phyloP scores from a whole-genome alignment of 2,113 vertebrate species.

The Dromaius novaehollandiae region DNA sequence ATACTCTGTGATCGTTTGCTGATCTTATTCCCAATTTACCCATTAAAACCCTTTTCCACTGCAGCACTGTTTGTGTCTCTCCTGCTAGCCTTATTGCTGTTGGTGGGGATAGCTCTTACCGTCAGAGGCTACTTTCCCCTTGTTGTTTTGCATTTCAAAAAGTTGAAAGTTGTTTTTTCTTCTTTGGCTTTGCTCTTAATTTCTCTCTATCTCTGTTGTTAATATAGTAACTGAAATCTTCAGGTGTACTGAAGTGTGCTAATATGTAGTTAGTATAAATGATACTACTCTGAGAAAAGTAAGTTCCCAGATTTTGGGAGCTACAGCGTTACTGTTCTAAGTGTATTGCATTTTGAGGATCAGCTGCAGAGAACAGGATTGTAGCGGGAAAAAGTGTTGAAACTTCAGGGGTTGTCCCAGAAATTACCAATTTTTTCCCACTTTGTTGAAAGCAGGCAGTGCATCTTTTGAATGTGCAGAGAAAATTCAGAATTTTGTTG shows the following conservation, averaged over 20 bases:
- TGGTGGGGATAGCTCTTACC: background rate
- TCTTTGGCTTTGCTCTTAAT: background rate
- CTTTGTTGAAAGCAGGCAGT: background rate
- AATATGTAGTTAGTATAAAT: background rate
- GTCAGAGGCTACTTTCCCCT: background rate
- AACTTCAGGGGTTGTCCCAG: background rate
- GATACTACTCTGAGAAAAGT: background rate
- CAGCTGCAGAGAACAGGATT: background rate
- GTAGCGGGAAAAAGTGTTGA: background rate
- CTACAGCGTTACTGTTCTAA: background rate
- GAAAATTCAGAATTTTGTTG: background rate
- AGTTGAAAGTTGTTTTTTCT: background rate
- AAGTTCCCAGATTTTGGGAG: background rate
- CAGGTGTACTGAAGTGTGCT: background rate
- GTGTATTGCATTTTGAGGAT: background rate
- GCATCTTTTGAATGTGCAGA: background rate
- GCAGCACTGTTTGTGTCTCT: background rate
- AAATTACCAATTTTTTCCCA: accelerated
- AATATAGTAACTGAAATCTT: background rate
- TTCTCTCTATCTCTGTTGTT: background rate
- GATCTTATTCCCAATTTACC: background rate
- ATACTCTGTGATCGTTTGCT: background rate
- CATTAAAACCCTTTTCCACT: background rate
- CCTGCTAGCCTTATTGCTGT: background rate
- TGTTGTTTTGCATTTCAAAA: background rate